Evolutionary conservation across 2,888 invertebrate genomes (phyloP), one percentile per base, ranked within the genome.

Genomic region (Plebejus anna): DNA sequence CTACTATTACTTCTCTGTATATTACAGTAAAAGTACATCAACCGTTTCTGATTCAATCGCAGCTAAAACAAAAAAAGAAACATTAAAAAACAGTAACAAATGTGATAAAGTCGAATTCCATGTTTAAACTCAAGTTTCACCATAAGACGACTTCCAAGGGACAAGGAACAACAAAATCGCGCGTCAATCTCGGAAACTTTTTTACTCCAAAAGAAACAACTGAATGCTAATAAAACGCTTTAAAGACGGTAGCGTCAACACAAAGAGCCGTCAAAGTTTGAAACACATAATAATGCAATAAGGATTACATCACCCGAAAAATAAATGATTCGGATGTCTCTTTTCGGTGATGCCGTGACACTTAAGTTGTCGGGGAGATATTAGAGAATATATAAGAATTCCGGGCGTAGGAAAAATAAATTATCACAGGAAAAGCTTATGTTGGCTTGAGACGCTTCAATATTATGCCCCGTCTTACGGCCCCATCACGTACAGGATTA

Each of bases 371-470:
- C 59, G 28, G 70, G 70, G 75, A 78, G 75, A 75, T 77, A 77
- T 76, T 76, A 73, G 73, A 32, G 73, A 55, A 73, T 73, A 55
- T 73, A 73, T 73, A 73, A 73, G 73, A 73, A 73, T 81, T 80
- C 80, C 79, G 79, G 80, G 80, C 81, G 79, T 78, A 80, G 77
- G 77, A 80, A 79, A 80, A 81, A 82, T 80, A 78, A 78, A 81
- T 82, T 79, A 81, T 81, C 77, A 73, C 77, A 78, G 76, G 77
- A 78, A 73, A 80, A 81, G 82, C 82, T 84, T 81, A 79, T 82
- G 81, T 81, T 81, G 82, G 82, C 81, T 84, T 82, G 82, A 78
- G 80, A 81, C 80, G 79, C 79, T 83, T 77, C 80, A 79, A 80
- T 85, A 78, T 83, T 81, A 84, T 82, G 77, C 85, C 81, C 80